A percentile compares a stretch with the other conserved stretches of the same genome.
Evolutionary conservation across 2,888 invertebrate species (phyloP).

Genomic region (Tipula lateralis): DNA sequence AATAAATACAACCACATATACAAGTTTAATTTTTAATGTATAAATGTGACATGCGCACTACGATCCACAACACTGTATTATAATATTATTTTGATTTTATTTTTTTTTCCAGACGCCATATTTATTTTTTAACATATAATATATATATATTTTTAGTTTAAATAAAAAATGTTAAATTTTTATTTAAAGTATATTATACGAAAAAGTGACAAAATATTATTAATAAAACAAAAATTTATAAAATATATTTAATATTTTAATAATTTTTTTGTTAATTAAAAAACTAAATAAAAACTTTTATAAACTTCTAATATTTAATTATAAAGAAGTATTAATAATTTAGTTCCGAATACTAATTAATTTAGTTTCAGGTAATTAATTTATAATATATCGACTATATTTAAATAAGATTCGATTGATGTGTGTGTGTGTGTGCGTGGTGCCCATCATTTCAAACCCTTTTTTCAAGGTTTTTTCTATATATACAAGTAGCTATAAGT

Average conservation of each 20-base stretch:
- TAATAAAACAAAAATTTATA: slow-evolving; percentile 9
- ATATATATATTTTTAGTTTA: background rate
- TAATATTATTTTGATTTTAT: background rate
- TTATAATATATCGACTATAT: background rate
- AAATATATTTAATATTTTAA: slow-evolving; percentile 19
- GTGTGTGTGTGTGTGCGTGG: too few species aligned
- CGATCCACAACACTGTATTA: background rate
- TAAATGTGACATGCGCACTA: background rate
- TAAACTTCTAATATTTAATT: background rate
- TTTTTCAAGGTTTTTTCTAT: background rate
- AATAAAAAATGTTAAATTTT: background rate
- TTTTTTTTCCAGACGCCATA: background rate
- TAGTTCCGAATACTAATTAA: background rate
- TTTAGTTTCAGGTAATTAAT: background rate
- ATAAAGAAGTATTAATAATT: background rate
- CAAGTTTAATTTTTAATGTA: background rate
- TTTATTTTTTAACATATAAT: background rate
- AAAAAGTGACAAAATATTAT: background rate
- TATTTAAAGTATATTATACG: background rate
- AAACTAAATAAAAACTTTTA: background rate
- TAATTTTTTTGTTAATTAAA: slow-evolving; percentile 2
- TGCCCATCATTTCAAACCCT: background rate
- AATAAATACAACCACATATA: background rate
- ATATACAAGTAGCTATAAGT: too few species aligned
- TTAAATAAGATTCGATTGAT: background rate